phyloP scores from a whole-genome alignment of 2,888 invertebrate species.

The Lampropteryx suffumata region DNA sequence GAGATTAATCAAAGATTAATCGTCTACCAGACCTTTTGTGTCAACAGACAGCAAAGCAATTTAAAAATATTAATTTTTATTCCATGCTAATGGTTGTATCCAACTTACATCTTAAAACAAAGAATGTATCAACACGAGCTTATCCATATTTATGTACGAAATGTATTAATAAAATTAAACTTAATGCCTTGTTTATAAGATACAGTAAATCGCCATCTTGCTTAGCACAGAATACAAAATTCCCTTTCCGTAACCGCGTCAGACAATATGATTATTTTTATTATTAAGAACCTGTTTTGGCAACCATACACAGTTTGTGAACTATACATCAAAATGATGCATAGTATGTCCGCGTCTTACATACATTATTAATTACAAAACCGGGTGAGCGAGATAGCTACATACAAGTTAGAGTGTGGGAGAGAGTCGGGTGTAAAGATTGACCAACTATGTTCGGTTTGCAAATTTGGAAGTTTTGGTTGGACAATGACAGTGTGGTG shows the following conservation, averaged over 20 bases:
- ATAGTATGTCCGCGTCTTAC: conserved; percentile 64
- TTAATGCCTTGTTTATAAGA: conserved; percentile 2
- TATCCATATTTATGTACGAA: conserved; percentile 38
- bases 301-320: conserved; percentile 52
- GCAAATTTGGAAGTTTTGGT: conserved; percentile 44
- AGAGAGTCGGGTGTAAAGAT: conserved; percentile 42
- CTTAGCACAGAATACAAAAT: neutral
- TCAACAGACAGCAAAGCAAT: conserved; percentile 6
- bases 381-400: conserved; percentile 48
- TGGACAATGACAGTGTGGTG: conserved; percentile 41
- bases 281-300: conserved; percentile 40
- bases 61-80: conserved; percentile 39
- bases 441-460: conserved; percentile 46
- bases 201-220: neutral
- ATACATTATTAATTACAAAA: conserved; percentile 74
- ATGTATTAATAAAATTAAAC: conserved; percentile 39
- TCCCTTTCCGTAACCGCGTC: no score
- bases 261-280: neutral
- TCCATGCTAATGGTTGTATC: conserved; percentile 40
- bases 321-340: conserved; percentile 66
- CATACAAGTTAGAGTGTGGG: conserved; percentile 22
- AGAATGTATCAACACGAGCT: conserved; percentile 48
- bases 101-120: conserved; percentile 10
- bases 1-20: conserved; percentile 23
- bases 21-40: conserved; percentile 19